phyloP scores from a whole-genome alignment of 2,113 vertebrate genomes.

The Aphyosemion australe region DNA sequence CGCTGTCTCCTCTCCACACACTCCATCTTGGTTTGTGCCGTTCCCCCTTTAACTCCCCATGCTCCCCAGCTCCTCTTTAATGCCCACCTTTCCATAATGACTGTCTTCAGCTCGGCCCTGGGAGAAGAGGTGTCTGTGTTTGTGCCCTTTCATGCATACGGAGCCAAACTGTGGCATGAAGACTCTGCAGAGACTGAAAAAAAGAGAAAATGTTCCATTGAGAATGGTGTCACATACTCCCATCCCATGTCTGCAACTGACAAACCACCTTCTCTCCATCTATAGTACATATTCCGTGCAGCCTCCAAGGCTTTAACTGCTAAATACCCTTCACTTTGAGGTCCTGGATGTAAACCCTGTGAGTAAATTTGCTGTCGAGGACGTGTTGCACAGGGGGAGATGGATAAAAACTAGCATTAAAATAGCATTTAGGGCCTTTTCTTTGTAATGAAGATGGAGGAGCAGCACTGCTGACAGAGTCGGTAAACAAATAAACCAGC shows the following conservation, averaged over 20 bases:
- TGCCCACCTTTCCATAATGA: slow-evolving; percentile 21
- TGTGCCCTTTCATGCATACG: slow-evolving; percentile 41
- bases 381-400: slow-evolving; percentile 28
- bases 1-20: slow-evolving; percentile 14
- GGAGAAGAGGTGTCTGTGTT: slow-evolving; percentile 25
- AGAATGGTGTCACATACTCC: slow-evolving; percentile 53
- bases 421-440: slow-evolving; percentile 48
- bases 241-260: slow-evolving; percentile 16
- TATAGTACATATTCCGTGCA: slow-evolving; percentile 58
- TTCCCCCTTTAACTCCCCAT: slow-evolving; percentile 24
- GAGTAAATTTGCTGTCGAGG: slow-evolving; percentile 39
- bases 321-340: slow-evolving; percentile 56
- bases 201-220: slow-evolving; percentile 35
- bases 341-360: slow-evolving; percentile 44
- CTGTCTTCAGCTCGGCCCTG: slow-evolving; percentile 24
- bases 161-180: slow-evolving; percentile 9
- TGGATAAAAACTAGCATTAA: slow-evolving; percentile 60
- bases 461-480: slow-evolving; percentile 38
- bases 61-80: slow-evolving; percentile 39
- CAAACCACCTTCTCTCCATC: slow-evolving; percentile 55
- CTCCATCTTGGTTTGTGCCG: slow-evolving; percentile 31
- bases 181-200: slow-evolving; percentile 27
- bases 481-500: slow-evolving; percentile 41
- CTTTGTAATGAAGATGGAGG: slow-evolving; percentile 63
- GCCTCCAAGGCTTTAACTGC: slow-evolving; percentile 55